Conservation (phyloP, 2,113 vertebrate genomes). For the Xiphorhynchus elegans region DNA sequence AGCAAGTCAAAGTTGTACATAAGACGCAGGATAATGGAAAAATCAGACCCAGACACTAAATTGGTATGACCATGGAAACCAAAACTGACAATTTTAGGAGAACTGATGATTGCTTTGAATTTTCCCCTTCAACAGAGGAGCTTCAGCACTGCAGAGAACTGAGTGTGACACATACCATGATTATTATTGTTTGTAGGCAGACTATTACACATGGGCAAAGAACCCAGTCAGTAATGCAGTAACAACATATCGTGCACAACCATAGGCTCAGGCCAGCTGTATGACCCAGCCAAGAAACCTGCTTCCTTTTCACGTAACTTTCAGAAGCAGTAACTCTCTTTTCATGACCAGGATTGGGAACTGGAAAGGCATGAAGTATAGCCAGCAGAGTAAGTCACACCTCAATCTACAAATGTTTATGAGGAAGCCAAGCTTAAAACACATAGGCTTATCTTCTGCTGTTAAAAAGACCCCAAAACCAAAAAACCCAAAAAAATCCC, state of each 20-base stretch:
- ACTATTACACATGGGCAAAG: not conserved
- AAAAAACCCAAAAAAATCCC: no score
- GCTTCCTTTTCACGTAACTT: not conserved
- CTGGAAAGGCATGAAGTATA: not conserved
- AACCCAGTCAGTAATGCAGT: not conserved
- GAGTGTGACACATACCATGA: not conserved
- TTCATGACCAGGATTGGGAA: not conserved
- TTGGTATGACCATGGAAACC: not conserved
- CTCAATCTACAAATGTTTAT: not conserved
- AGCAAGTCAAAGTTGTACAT: not conserved
- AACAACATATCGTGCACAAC: not conserved
- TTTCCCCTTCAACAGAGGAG: not conserved
- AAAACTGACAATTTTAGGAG: constrained; percentile 19
- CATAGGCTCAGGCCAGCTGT: not conserved
- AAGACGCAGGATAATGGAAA: not conserved
- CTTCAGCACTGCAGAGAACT: not conserved
- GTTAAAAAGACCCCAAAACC: not conserved
- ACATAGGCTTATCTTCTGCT: not conserved
- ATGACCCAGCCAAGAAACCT: not conserved
- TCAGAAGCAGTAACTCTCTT: not conserved
- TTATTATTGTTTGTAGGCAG: not conserved
- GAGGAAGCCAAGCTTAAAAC: not conserved
- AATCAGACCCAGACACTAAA: constrained; percentile 18
- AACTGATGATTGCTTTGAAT: not conserved
- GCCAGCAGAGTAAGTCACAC: not conserved